Base-by-base conservation (phyloP, 2,797 vertebrate genomes). In the Oreortyx pictus region DNA sequence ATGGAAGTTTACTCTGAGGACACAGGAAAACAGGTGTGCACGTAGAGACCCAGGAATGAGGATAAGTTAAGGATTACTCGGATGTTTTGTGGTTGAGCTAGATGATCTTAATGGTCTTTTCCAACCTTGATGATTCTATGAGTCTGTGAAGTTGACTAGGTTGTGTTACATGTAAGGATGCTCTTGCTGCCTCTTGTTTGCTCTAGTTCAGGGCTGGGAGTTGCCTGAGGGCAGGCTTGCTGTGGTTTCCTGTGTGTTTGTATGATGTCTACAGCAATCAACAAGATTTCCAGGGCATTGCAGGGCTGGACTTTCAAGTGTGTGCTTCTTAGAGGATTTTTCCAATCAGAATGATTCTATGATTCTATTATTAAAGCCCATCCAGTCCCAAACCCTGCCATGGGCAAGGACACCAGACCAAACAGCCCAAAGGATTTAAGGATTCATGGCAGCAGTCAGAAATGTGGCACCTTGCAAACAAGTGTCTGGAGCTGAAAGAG, bases 401-500 rank as follows among this genome's bases (percentile, higher is more conserved):
- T 33, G 12, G 19, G 54, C 11, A 57, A n/a, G 54, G 54, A 57
- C 56, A 35, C 56, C n/a, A 33, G 33, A 14, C 3, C 56, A 35
- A n/a, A 33, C 19, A 22, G 56, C 56, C n/a, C 20, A 35, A 59
- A 35, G 56, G 10, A 29, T 71, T 33, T 67, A 73, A 8, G 27
- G 47, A 16, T 77, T 73, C 80, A 27, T 22, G 65, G 68, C 68
- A 67, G 61, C 23, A 24, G 10, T 18, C 33, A 75, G 75, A 81
- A 86, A 89, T 50, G 20, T 9, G 22, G 33, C 0, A 0, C 33
- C 35, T 74, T 61, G 62, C 24, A 57, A 52, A 81, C 0, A 3
- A 86, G 57, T 10, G 1, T 8, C 33, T 68, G 66, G 52, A 56
- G 52, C 41, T 91, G 81, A 41, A 64, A 65, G 29, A 31, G 59